Conservation (phyloP, 2,888 invertebrate genomes). For the Graphium colonna region DNA sequence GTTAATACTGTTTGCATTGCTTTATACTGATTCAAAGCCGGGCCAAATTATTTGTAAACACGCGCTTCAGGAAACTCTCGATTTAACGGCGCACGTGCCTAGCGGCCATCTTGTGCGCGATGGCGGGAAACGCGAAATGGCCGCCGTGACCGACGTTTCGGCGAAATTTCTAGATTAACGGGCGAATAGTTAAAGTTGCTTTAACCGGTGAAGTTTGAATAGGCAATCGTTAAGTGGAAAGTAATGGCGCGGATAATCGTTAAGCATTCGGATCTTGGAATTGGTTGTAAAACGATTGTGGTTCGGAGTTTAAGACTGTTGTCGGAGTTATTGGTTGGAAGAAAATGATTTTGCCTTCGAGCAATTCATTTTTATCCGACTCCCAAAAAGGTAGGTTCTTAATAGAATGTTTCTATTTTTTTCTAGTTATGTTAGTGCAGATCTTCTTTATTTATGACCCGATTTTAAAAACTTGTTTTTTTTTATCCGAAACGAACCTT, state of each 20-base stretch:
- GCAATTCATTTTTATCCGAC: too few species aligned
- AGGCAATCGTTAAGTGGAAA: constrained; percentile 46
- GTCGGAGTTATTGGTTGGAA: too few species aligned
- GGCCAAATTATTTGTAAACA: constrained; percentile 53
- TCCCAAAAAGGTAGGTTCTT: background rate
- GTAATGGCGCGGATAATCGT: constrained; percentile 59
- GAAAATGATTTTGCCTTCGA: too few species aligned
- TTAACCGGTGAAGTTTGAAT: constrained; percentile 52
- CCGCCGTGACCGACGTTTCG: constrained; percentile 40
- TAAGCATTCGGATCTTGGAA: constrained; percentile 36
- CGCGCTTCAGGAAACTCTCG: constrained; percentile 44
- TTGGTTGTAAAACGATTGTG: constrained; percentile 25
- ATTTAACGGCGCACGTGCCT: constrained; percentile 48
- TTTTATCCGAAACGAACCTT: too few species aligned
- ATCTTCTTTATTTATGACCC: too few species aligned
- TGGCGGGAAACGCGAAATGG: constrained; percentile 47
- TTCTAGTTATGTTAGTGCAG: too few species aligned
- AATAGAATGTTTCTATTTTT: background rate
- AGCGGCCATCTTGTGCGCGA: constrained; percentile 38
- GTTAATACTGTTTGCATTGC: constrained; percentile 42
- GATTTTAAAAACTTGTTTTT: background rate
- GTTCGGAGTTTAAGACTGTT: constrained; percentile 21
- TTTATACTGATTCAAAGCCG: constrained; percentile 42
- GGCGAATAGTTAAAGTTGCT: constrained; percentile 66
- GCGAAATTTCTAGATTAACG: constrained; percentile 61